These are phyloP conservation scores for Harmothoe impar DNA, from an alignment of 2,888 invertebrate genomes.

Conservation along the genomic window DNA sequence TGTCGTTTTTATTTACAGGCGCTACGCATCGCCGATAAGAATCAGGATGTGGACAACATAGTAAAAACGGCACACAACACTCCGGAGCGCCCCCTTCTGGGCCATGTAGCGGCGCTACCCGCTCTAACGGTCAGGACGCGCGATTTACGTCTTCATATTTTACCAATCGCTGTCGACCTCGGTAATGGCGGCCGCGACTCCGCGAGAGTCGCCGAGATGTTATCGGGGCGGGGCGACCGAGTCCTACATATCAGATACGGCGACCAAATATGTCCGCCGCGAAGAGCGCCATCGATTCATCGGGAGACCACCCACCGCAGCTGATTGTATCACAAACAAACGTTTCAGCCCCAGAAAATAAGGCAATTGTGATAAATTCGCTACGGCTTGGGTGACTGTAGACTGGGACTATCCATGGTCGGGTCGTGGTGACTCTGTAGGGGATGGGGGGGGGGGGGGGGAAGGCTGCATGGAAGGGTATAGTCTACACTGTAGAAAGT, in stretches of 20 bases:
- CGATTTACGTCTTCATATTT: slow-evolving; percentile 60
- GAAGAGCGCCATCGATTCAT: background rate
- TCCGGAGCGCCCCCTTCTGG: slow-evolving; percentile 5
- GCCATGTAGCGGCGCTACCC: background rate
- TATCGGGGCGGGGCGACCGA: slow-evolving; percentile 19
- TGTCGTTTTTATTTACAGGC: background rate
- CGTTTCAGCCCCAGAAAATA: slow-evolving; percentile 58
- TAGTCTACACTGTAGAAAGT: too few species aligned
- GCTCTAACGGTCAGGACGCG: slow-evolving; percentile 37
- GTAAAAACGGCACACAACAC: slow-evolving; percentile 1
- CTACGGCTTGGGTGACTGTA: background rate
- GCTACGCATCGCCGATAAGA: background rate
- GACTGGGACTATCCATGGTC: background rate
- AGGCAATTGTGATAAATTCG: slow-evolving; percentile 54
- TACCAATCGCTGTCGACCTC: slow-evolving; percentile 53
- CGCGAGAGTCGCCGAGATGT: slow-evolving; percentile 49
- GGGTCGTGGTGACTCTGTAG: background rate
- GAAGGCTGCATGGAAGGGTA: background rate
- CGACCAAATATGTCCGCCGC: slow-evolving; percentile 51
- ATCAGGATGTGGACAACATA: slow-evolving; percentile 3
- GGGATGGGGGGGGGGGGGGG: background rate
- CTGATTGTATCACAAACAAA: slow-evolving; percentile 59
- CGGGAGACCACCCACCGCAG: slow-evolving; percentile 48
- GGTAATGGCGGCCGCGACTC: slow-evolving; percentile 58
- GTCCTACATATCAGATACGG: slow-evolving; percentile 58